Percentiles rank a stretch among this genome's conserved stretches.
Conservation (phyloP, 2,888 invertebrate species). For the Lymantria monacha region DNA sequence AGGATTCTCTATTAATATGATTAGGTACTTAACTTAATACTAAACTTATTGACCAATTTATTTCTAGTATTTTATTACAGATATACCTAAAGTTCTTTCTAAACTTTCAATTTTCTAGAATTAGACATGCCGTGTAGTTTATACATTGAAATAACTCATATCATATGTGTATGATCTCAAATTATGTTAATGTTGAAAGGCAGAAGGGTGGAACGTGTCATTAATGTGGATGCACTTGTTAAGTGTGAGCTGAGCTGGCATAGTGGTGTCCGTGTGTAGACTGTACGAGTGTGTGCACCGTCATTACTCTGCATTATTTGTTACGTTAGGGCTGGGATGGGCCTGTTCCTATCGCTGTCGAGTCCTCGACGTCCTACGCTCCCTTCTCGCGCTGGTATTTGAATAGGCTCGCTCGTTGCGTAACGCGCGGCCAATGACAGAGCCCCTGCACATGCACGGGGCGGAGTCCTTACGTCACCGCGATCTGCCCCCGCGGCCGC, state of each 20-base stretch:
- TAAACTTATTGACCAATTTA: no score
- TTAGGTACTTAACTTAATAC: no score
- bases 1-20: no score
- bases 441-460: slow-evolving; percentile 76
- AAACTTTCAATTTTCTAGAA: not conserved
- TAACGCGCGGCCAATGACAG: slow-evolving; percentile 80
- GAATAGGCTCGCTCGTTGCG: slow-evolving; percentile 74
- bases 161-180: slow-evolving; percentile 21
- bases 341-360: slow-evolving; percentile 61
- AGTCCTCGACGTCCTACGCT: slow-evolving; percentile 54
- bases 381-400: slow-evolving; percentile 70
- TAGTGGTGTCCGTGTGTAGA: not conserved
- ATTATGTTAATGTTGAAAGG: slow-evolving; percentile 25
- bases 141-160: not conserved
- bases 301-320: slow-evolving; percentile 75
- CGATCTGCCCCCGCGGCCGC: slow-evolving; percentile 71
- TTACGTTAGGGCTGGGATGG: slow-evolving; percentile 71
- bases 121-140: not conserved
- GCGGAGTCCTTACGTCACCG: slow-evolving; percentile 80
- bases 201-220: slow-evolving; percentile 48
- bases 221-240: slow-evolving; percentile 69
- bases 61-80: no score
- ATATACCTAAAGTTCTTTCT: no score
- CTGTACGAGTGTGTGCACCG: slow-evolving; percentile 27
- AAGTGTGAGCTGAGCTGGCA: slow-evolving; percentile 13